Percentiles rank a stretch among this genome's conserved stretches.
These are phyloP conservation scores for Melolontha melolontha DNA, from an alignment of 2,888 invertebrate genomes.

Conservation along the genomic window DNA sequence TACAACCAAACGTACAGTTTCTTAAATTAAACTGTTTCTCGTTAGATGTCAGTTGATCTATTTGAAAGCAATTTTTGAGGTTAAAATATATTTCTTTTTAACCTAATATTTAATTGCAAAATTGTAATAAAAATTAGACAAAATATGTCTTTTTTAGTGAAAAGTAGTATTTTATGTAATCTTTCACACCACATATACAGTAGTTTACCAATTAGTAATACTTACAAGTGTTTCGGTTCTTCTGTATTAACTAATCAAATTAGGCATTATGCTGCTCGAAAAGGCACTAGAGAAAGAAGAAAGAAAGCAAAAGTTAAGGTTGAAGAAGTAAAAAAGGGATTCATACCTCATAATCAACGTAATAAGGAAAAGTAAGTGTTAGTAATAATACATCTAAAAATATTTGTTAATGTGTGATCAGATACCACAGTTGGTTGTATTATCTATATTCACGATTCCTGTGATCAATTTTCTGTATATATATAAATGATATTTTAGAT, in stretches of 20 bases:
- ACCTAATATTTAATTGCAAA: neutral
- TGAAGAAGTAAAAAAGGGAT: constrained; percentile 80
- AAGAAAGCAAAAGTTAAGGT: constrained; percentile 75
- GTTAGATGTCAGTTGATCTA: too few relatives aligned
- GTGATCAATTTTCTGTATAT: neutral
- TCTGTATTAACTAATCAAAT: constrained; percentile 41
- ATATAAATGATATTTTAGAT: constrained; percentile 55
- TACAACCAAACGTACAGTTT: too few relatives aligned
- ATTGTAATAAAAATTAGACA: neutral
- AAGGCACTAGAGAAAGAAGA: constrained; percentile 83
- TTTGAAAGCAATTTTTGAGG: neutral
- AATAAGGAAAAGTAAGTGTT: constrained; percentile 68
- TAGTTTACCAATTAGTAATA: neutral
- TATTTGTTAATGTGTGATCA: neutral
- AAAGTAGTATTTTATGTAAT: constrained; percentile 7
- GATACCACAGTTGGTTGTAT: too few relatives aligned
- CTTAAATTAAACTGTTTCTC: too few relatives aligned
- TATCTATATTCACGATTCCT: too few relatives aligned
- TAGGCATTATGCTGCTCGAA: constrained; percentile 79
- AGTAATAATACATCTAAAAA: constrained; percentile 5
- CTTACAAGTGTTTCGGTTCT: constrained; percentile 6
- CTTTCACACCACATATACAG: neutral
- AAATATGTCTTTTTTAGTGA: constrained; percentile 38
- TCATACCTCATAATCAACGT: constrained; percentile 78
- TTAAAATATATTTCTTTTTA: neutral